Conservation (phyloP, 2,888 invertebrate genomes). For the Perizoma flavofasciatum region DNA sequence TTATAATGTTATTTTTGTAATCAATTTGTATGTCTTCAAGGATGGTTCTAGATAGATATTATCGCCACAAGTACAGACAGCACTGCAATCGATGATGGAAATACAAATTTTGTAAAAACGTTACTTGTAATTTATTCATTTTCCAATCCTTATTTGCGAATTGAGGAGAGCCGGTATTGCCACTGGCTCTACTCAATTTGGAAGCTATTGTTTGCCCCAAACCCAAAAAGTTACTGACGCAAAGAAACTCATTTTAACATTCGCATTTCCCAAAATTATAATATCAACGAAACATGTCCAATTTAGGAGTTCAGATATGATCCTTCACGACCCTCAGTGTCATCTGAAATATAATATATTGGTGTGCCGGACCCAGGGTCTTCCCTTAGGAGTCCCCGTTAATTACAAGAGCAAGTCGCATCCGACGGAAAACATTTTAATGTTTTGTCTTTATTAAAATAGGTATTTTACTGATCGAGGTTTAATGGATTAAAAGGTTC, state of each 20-base stretch:
- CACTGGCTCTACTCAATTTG: conserved; percentile 1
- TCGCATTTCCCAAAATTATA: conserved; percentile 38
- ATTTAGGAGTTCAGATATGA: conserved; percentile 64
- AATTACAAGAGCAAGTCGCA: conserved; percentile 86
- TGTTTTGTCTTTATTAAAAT: conserved; percentile 54
- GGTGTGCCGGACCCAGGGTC: conserved; percentile 66
- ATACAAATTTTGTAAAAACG: too few species aligned
- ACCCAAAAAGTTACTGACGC: conserved; percentile 27
- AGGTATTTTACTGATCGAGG: conserved; percentile 17
- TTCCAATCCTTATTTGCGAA: too few species aligned
- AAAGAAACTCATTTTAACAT: conserved; percentile 39
- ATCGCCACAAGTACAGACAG: too few species aligned
- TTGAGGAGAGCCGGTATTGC: too few species aligned
- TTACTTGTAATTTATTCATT: too few species aligned
- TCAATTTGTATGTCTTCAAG: too few species aligned
- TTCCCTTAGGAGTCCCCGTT: conserved; percentile 83
- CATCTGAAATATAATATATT: conserved; percentile 82
- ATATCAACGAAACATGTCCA: conserved; percentile 47
- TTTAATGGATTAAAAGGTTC: neutral
- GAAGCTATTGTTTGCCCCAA: conserved; percentile 22
- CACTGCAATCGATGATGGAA: too few species aligned
- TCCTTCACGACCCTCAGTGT: conserved; percentile 77
- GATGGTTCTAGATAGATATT: too few species aligned
- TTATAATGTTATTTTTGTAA: too few species aligned
- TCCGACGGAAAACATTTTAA: conserved; percentile 65